Evolutionary conservation across 2,888 invertebrate species (phyloP).

Genomic region (Scotopteryx bipunctaria): DNA sequence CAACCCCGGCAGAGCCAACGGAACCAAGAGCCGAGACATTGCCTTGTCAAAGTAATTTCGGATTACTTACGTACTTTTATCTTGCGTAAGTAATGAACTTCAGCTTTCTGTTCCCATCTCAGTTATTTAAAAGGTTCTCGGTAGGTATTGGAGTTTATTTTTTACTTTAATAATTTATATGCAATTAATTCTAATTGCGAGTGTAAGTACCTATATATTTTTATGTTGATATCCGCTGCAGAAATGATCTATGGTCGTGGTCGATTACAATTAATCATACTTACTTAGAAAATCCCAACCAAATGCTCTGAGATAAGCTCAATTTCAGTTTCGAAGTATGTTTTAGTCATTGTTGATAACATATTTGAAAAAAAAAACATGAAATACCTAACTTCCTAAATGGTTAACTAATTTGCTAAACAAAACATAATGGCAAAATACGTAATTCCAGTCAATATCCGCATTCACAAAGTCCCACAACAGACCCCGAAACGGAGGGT

Average conservation of each 20-base stretch:
- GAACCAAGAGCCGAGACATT: conserved; percentile 22
- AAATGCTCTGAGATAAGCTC: no score
- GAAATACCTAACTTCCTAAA: no score
- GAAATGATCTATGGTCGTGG: no score
- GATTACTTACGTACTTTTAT: conserved; percentile 22
- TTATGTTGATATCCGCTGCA: no score
- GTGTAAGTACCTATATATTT: no score
- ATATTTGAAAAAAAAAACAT: no score
- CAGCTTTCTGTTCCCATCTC: conserved; percentile 1
- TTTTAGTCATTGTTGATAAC: no score
- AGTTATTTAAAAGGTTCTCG: neutral
- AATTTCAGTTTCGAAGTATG: no score
- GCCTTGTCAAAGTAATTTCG: conserved; percentile 24
- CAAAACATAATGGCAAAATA: neutral
- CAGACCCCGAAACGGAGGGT: conserved; percentile 18
- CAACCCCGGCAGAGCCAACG: conserved; percentile 14
- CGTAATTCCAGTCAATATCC: conserved; percentile 6
- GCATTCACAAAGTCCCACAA: conserved; percentile 12
- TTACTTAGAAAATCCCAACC: no score
- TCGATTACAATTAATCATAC: no score
- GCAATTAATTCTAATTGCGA: no score
- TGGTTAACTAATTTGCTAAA: neutral
- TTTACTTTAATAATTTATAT: no score
- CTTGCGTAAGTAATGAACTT: conserved; percentile 19
- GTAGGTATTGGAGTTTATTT: neutral